phyloP scores from a whole-genome alignment of 2,113 vertebrate species.

The Mugil cephalus region DNA sequence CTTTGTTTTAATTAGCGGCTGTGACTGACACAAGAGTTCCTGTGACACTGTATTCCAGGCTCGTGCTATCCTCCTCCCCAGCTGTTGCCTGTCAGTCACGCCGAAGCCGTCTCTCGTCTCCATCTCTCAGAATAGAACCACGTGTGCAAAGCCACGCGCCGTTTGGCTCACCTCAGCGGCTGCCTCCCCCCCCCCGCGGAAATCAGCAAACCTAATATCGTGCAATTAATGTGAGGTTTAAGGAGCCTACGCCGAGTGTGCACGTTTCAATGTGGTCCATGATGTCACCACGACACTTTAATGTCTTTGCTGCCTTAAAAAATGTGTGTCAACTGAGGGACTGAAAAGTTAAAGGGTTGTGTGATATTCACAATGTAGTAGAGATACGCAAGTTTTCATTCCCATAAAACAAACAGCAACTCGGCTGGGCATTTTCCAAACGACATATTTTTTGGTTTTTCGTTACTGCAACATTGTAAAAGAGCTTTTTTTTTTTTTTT shows the following conservation, averaged over 20 bases:
- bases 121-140: constrained; percentile 50
- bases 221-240: background rate
- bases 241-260: no score
- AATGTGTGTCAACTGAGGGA: no score
- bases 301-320: no score
- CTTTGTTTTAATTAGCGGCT: constrained; percentile 70
- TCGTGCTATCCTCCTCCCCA: constrained; percentile 65
- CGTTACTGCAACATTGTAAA: background rate
- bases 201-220: background rate
- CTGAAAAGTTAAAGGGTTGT: no score
- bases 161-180: constrained; percentile 3
- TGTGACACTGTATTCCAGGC: constrained; percentile 43
- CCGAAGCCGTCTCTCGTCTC: constrained; percentile 41
- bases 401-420: no score
- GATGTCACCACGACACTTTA: no score
- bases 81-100: constrained; percentile 69
- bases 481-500: background rate
- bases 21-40: constrained; percentile 64
- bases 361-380: no score
- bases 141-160: constrained; percentile 5
- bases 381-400: no score
- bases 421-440: no score
- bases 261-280: no score
- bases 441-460: no score
- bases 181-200: background rate